Base-by-base conservation (phyloP, 2,888 invertebrate species). In the Amiota communis region DNA sequence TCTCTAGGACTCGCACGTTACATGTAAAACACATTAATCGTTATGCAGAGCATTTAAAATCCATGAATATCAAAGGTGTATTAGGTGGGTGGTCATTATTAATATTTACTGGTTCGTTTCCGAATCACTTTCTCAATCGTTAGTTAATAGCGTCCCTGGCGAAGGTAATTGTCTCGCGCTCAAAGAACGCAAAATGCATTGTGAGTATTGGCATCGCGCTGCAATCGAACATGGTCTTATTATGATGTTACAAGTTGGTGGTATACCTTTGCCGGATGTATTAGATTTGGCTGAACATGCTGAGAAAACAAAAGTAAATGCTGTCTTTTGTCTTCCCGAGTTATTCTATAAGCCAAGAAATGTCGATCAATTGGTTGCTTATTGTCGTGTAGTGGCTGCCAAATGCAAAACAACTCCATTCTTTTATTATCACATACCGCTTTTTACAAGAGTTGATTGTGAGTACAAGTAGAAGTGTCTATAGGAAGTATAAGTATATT, bases 401-500 rank as follows among this genome's bases (percentile, higher is more conserved):
- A 93, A 93, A 0, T 96, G 96, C 0, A 94, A 95, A 0, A 93
- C 92, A 8, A 92, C 94, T 0, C 96, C 97, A 0, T 91, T 97
- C 61, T 91, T 96, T 47, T 96, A 96, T 86, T 97, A 97, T 86
- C 96, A 97, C 85, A 94, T 96, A 80, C 96, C 96, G 0, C 90
- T 90, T 75, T 92, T 93, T 88, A 93, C 93, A 57, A 92, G 92
- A 74, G 93, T 96, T 36, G 92, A 93, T 78, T 90, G 96, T 96
- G 91, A 93, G 93, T 91, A 51, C 48, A 65, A 6, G 17, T n/a
- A 8, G 9, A 48, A 48, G 11, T 4, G 11, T 13, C 23, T 61
- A 20, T 12, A 36, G 11, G 23, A 1, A 13, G 8, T 2, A 9
- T n/a, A 36, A 71, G n/a, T 47, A 36, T 15, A 49, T 1, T 1